Evolutionary conservation across 2,888 invertebrate species (phyloP), one percentile per base, ranked within the genome.

Genomic region (Palloptera scutellata): DNA sequence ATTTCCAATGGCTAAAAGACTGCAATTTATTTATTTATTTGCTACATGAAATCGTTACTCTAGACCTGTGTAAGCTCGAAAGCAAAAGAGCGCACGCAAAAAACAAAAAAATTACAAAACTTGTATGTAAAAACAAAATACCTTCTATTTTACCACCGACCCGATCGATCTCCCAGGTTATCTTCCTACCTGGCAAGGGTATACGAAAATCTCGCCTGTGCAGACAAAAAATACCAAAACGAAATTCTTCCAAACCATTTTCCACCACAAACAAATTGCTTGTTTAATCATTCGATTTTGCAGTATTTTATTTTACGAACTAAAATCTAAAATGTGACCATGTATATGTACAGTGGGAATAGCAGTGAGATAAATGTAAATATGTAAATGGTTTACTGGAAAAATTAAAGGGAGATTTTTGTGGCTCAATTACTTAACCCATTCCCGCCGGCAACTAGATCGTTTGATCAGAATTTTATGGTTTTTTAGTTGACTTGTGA

Each of bases 241-340:
- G 1, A 57, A 41, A 40, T 57, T 13, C 57, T 41, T 57, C 41
- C 40, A 20, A 57, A 57, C 11, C 40, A 57, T 54, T 61, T 61
- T 53, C 11, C 59, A 64, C 68, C 68, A 54, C 67, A 71, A 68
- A 72, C 69, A 71, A 70, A 69, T 72, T 69, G 63, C 64, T 63
- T 66, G 65, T 69, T 72, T 69, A 71, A 74, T 71, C 71, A 71
- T 70, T 66, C 68, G 66, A 70, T 70, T 70, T 69, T 61, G 64
- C 65, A 59, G 67, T 55, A 51, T 17, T 64, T 61, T 64, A 40
- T 61, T 66, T 64, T 64, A 61, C 52, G 51, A 30, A 30, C 30
- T 30, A 30, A 30, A 30, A 30, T 30, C 30, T 30, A 30, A 30
- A 30, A 30, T 30, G 30, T 30, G 30, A 4, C 9, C 64, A 12